Percentiles rank a stretch among this genome's conserved stretches.
These are phyloP conservation scores for Leucophenga montana DNA, from an alignment of 2,888 invertebrate genomes.

Conservation along the genomic window DNA sequence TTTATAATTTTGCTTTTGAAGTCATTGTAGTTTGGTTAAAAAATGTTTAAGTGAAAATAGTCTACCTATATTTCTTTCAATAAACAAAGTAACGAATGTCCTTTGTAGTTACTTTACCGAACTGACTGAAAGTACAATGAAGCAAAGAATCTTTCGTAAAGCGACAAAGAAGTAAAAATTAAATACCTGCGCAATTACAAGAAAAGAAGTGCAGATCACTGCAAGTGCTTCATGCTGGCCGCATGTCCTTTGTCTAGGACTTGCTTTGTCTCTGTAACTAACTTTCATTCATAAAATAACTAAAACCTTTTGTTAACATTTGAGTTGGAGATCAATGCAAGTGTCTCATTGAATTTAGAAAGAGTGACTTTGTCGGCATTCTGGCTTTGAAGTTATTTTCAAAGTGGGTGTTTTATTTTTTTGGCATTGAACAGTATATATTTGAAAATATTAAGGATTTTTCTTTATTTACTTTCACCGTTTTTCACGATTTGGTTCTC, in stretches of 20 bases:
- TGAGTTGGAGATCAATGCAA: background rate
- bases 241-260: background rate
- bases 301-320: constrained; percentile 5
- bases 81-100: background rate
- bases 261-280: background rate
- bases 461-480: too few relatives aligned
- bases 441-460: too few relatives aligned
- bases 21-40: too few relatives aligned
- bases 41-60: too few relatives aligned
- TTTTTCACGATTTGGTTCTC: too few relatives aligned
- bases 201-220: constrained; percentile 22
- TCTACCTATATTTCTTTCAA: too few relatives aligned
- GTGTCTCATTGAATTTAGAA: background rate
- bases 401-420: background rate
- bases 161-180: background rate
- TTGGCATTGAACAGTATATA: too few relatives aligned
- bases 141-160: background rate
- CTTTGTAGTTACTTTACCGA: background rate
- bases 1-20: too few relatives aligned
- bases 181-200: background rate
- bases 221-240: constrained; percentile 8
- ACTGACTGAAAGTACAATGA: background rate
- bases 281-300: constrained; percentile 24
- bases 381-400: background rate
- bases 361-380: constrained; percentile 11